A percentile compares a stretch with the other conserved stretches of the same genome.
phyloP scores from a whole-genome alignment of 2,113 vertebrate genomes.

The Coptodon rendalli region DNA sequence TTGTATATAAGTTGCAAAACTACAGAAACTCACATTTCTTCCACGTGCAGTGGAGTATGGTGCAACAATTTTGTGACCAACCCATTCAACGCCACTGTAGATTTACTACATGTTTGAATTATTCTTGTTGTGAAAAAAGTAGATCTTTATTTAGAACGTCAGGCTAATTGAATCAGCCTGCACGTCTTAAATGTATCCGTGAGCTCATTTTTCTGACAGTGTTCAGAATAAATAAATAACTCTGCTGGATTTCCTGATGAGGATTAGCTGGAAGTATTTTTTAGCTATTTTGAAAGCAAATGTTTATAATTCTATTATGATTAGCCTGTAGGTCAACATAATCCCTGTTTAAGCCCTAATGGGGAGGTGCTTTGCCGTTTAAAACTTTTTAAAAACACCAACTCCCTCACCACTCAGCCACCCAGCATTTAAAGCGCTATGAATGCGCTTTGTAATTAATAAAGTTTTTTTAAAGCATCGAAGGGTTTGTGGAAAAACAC shows the following conservation, averaged over 20 bases:
- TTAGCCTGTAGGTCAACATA: background rate
- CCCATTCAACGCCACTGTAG: background rate
- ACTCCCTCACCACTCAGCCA: background rate
- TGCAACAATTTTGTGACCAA: background rate
- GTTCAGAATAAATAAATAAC: background rate
- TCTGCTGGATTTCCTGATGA: background rate
- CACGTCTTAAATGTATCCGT: background rate
- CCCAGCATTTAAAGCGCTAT: background rate
- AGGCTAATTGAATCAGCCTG: background rate
- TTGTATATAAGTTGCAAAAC: background rate
- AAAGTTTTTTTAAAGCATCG: background rate
- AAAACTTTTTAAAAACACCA: background rate
- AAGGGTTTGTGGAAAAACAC: background rate
- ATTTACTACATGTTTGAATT: background rate
- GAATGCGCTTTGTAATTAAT: background rate
- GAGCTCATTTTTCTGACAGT: background rate
- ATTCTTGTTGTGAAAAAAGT: background rate
- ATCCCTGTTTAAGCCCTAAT: background rate
- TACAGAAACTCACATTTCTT: background rate
- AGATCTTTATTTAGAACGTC: background rate
- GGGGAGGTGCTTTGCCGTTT: background rate
- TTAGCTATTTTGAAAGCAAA: background rate
- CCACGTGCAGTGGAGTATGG: background rate
- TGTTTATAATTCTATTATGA: background rate
- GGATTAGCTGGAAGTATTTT: background rate